Conservation (phyloP, 2,888 invertebrate species). For the Conus canariensis region DNA sequence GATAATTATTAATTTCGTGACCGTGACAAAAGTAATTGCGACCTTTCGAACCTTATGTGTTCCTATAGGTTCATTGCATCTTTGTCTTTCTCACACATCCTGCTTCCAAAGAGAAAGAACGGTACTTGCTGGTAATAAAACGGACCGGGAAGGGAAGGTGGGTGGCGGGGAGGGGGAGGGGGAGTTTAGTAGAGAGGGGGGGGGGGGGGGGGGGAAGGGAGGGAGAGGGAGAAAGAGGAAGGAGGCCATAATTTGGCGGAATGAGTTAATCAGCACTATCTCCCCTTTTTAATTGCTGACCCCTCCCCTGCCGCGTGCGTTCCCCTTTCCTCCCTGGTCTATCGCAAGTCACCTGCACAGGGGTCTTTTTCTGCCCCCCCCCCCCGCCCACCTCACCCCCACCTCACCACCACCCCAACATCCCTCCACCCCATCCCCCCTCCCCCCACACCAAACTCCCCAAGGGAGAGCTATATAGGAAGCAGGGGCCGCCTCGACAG, state of each 20-base stretch:
- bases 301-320: background rate
- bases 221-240: background rate
- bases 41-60: too few relatives aligned
- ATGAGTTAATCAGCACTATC: conserved; percentile 38
- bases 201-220: background rate
- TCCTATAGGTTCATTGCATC: too few relatives aligned
- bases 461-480: background rate
- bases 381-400: background rate
- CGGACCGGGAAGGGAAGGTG: too few relatives aligned
- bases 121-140: too few relatives aligned
- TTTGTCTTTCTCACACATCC: too few relatives aligned
- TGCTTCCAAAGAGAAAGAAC: too few relatives aligned
- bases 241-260: conserved; percentile 4
- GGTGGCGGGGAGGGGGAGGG: background rate
- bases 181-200: background rate
- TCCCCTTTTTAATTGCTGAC: conserved; percentile 22
- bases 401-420: too few relatives aligned
- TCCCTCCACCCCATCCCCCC: too few relatives aligned
- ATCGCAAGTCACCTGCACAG: background rate
- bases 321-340: background rate
- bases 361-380: background rate
- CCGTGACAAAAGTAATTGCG: too few relatives aligned
- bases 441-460: background rate
- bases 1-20: too few relatives aligned
- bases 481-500: background rate